Evolutionary conservation across 2,113 vertebrate species (phyloP), one percentile per base, ranked within the genome.

Genomic region (Campylomormyrus numenius): DNA sequence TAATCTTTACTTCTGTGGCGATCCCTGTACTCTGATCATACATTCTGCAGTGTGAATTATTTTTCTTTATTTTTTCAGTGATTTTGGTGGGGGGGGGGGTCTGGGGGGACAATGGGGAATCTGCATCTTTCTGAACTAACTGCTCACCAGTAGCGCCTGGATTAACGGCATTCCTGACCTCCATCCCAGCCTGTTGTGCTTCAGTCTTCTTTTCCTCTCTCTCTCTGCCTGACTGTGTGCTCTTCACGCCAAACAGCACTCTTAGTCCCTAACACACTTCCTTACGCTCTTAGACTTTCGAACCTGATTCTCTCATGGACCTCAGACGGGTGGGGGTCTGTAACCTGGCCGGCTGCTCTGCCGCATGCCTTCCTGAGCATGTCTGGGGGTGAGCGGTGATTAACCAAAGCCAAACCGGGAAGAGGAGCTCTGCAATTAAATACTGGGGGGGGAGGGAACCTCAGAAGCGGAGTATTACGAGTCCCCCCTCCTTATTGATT

Each of bases 301-400:
- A 91, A 92, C 91, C 52, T 53, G 87, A 87, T 89, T 74, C 66
- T 94, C 93, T 93, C 80, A 88, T 94, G 96, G 95, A 96, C 95
- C 93, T 94, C 91, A 93, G 93, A 93, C 94, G 90, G 92, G 74
- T 15, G 35, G 92, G 92, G 92, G 94, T 91, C 92, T 93, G 93
- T 97, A 94, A 90, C 94, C 91, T 92, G 89, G 93, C 91, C 91
- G 89, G 93, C 95, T 95, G 94, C 95, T 96, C 96, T 93, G 90
- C 91, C 97, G 96, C 96, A 97, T 97, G 96, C 95, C 91, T 85
- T 90, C 90, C 93, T 92, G 94, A 96, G 96, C 96, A 96, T 96
- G 96, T 95, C 92, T 94, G 92, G 96, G 95, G 94, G 70, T 39
- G 70, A 92, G 88, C 92, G 94, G 90, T 93, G 94, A 94, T 94